phyloP scores from a whole-genome alignment of 2,797 vertebrate species.

The Sebastes kiyomatsui region DNA sequence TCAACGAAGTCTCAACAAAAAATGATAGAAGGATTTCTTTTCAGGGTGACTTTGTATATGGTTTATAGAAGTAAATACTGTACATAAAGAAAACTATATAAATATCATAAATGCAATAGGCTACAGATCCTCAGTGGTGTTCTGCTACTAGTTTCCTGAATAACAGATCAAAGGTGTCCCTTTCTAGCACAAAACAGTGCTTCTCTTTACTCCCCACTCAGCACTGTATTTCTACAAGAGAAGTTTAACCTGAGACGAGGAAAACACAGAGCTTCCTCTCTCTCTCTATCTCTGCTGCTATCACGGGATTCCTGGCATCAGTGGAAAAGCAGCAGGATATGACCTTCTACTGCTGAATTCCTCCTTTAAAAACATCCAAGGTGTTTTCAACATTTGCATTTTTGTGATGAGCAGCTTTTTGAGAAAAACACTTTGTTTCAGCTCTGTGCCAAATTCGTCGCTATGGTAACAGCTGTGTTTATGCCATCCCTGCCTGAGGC shows the following conservation, averaged over 20 bases:
- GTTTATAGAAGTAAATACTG: background rate
- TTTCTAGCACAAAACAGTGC: background rate
- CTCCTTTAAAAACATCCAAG: constrained; percentile 7
- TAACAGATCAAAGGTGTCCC: background rate
- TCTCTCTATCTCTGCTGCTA: background rate
- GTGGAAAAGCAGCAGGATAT: constrained; percentile 1
- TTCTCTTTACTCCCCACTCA: background rate
- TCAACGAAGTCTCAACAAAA: background rate
- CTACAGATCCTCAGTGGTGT: background rate
- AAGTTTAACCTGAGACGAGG: background rate
- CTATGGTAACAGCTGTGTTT: constrained; percentile 64
- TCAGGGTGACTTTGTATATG: no score
- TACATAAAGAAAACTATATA: background rate
- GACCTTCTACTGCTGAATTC: constrained; percentile 9
- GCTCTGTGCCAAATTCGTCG: constrained; percentile 12
- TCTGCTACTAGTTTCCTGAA: background rate
- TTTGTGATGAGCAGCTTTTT: constrained; percentile 20
- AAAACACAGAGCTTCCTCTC: background rate
- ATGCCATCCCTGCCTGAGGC: constrained; percentile 25
- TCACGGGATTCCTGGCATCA: background rate
- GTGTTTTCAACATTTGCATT: constrained; percentile 24
- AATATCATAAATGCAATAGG: background rate
- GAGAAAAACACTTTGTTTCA: constrained; percentile 9
- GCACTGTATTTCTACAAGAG: background rate
- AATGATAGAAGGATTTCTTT: background rate